These are phyloP conservation scores for Koerneria pararmatus DNA, from an alignment of 2,888 invertebrate genomes.

Conservation along the genomic window DNA sequence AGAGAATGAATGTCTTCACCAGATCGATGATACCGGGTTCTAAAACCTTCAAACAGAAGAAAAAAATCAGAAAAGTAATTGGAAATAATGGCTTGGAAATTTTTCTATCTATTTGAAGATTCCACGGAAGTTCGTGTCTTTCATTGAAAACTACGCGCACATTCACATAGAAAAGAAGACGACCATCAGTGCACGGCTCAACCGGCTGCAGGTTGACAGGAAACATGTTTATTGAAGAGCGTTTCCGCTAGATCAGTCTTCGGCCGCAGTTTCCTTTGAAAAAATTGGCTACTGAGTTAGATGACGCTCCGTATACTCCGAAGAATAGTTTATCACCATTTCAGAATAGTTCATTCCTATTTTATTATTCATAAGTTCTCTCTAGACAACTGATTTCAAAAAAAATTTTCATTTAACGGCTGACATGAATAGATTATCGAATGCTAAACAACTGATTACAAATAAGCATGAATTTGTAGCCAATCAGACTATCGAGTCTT, in stretches of 20 bases:
- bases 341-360: no score
- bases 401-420: background rate
- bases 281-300: no score
- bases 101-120: background rate
- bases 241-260: constrained; percentile 16
- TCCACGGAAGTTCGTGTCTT: constrained; percentile 63
- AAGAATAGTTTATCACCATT: no score
- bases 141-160: constrained; percentile 64
- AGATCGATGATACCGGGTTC: no score
- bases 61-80: no score
- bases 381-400: constrained; percentile 8
- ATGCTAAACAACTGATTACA: no score
- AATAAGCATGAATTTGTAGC: no score
- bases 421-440: no score
- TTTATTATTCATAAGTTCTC: constrained; percentile 14
- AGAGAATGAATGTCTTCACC: no score
- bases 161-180: constrained; percentile 70
- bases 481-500: no score
- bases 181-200: constrained; percentile 67
- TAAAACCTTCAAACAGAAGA: constrained; percentile 21
- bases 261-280: no score
- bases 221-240: background rate
- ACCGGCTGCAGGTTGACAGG: constrained; percentile 71
- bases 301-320: no score
- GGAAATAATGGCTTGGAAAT: background rate